Evolutionary conservation across 2,113 vertebrate genomes (phyloP).

Genomic region (Anguilla rostrata): DNA sequence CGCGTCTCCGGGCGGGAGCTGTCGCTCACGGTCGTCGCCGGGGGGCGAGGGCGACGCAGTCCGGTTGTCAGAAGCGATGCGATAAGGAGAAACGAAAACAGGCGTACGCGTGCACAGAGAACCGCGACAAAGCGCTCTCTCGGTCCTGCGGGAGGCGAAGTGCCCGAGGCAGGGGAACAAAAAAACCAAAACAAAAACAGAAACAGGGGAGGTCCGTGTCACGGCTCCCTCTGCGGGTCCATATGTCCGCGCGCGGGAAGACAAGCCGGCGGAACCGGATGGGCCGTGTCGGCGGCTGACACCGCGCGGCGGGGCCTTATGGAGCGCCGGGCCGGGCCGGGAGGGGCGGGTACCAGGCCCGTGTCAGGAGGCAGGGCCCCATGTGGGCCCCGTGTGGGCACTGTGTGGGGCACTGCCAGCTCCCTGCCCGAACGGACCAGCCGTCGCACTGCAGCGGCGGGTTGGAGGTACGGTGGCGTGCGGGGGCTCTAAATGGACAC

Average conservation of each 20-base stretch:
- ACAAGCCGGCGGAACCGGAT: not conserved
- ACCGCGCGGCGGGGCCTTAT: slow-evolving; percentile 11
- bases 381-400: not conserved
- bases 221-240: not conserved
- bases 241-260: not conserved
- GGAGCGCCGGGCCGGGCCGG: not conserved
- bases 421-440: not conserved
- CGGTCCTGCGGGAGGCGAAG: not conserved
- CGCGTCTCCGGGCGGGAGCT: not conserved
- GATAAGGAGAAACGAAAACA: not conserved
- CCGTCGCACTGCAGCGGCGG: not conserved
- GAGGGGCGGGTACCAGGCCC: not conserved
- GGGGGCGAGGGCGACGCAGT: not conserved
- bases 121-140: not conserved
- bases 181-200: no score
- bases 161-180: no score
- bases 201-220: not conserved
- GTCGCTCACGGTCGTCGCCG: not conserved
- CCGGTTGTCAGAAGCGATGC: not conserved
- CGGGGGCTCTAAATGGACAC: not conserved
- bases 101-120: not conserved
- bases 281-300: not conserved
- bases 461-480: not conserved
- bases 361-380: slow-evolving; percentile 9
- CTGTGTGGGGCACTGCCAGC: not conserved